Conservation (phyloP, 2,888 invertebrate species). For the Siphonodentalium dalli region DNA sequence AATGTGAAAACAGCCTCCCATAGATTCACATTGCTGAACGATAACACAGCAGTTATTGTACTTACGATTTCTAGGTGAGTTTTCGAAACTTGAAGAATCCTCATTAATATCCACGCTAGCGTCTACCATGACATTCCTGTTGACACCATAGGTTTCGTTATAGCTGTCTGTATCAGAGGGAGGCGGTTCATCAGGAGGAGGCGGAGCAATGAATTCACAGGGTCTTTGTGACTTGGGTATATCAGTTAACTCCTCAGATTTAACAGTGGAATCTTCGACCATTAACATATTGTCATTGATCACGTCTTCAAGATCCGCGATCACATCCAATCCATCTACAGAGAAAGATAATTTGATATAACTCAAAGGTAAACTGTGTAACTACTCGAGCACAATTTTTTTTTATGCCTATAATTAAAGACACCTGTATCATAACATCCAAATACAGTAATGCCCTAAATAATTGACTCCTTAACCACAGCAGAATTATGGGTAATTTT, state of each 20-base stretch:
- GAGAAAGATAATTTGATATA: too few relatives aligned
- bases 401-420: too few relatives aligned
- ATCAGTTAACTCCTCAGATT: conserved; percentile 11
- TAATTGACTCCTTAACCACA: too few relatives aligned
- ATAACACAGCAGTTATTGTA: too few relatives aligned
- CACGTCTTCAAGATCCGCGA: conserved; percentile 23
- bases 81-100: conserved; percentile 39
- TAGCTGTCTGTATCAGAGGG: conserved; percentile 30
- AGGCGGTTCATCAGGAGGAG: conserved; percentile 60
- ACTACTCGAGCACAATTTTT: too few relatives aligned
- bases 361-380: too few relatives aligned
- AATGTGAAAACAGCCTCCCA: too few relatives aligned
- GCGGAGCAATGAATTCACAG: conserved; percentile 50
- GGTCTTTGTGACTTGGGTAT: conserved; percentile 29
- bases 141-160: conserved; percentile 30
- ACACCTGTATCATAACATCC: too few relatives aligned
- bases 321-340: too few relatives aligned
- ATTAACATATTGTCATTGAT: conserved; percentile 48
- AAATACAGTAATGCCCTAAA: too few relatives aligned
- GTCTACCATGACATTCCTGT: conserved; percentile 39
- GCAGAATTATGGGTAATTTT: too few relatives aligned
- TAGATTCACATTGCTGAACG: too few relatives aligned
- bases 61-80: conserved; percentile 44
- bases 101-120: conserved; percentile 41
- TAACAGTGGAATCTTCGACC: conserved; percentile 43